A percentile compares a stretch with the other conserved stretches of the same genome.
These are phyloP conservation scores for Sebastes hubbsi DNA, from an alignment of 2,797 vertebrate species.

Conservation along the genomic window DNA sequence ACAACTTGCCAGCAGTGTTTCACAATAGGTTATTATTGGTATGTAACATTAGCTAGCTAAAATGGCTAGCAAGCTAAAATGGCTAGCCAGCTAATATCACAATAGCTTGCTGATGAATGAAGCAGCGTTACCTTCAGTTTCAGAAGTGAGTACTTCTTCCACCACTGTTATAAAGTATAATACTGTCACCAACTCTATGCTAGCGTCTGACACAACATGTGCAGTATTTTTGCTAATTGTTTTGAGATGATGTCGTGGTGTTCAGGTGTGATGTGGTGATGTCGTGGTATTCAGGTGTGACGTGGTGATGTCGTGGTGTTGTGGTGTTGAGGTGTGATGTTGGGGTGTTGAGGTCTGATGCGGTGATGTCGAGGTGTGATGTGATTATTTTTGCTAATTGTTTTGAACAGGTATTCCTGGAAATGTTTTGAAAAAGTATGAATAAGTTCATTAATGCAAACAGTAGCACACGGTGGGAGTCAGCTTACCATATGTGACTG, in stretches of 20 bases:
- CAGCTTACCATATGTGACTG: not conserved
- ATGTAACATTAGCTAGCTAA: not conserved
- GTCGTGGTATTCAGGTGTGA: too few relatives aligned
- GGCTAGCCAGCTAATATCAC: not conserved
- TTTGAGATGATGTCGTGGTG: too few relatives aligned
- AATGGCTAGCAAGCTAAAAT: not conserved
- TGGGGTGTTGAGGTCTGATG: too few relatives aligned
- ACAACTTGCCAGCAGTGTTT: not conserved
- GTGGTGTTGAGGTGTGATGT: too few relatives aligned
- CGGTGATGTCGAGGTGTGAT: too few relatives aligned
- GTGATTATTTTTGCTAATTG: not conserved
- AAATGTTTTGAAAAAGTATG: not conserved
- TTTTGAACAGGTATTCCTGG: not conserved
- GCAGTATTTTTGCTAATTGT: too few relatives aligned
- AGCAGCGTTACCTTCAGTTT: not conserved
- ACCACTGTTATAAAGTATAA: not conserved
- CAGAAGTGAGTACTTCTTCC: not conserved
- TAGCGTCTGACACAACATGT: not conserved
- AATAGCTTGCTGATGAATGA: not conserved
- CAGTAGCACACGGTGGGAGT: not conserved
- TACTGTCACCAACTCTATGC: not conserved
- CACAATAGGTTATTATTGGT: not conserved
- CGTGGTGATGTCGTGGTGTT: too few relatives aligned
- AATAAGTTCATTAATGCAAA: not conserved
- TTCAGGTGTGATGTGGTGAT: too few relatives aligned